Conservation (phyloP, 1,140 invertebrate genomes). For the Zaprionus inermis region DNA sequence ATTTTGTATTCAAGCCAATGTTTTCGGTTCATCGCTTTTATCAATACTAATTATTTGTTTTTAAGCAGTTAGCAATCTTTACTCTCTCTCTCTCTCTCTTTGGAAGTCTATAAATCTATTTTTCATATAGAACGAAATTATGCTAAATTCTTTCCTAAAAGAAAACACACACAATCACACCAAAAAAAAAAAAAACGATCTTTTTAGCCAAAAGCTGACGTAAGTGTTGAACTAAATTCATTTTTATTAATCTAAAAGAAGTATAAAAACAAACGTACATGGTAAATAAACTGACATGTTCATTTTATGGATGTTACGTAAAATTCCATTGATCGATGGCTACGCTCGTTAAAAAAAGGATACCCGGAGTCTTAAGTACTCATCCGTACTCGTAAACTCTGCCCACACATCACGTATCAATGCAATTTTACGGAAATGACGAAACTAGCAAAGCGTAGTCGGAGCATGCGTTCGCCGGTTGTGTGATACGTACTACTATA, state of each 20-base stretch:
- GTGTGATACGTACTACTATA: constrained; percentile 42
- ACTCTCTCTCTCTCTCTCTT: constrained; percentile 48
- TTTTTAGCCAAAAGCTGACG: constrained; percentile 67
- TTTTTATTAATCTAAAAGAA: constrained; percentile 68
- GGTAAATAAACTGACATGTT: constrained; percentile 46
- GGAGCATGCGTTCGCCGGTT: constrained; percentile 75
- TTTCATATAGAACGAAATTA: constrained; percentile 83
- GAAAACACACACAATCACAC: constrained; percentile 39
- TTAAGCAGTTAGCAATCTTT: constrained; percentile 67
- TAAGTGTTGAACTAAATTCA: constrained; percentile 82
- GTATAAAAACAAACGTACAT: constrained; percentile 39
- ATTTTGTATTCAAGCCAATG: constrained; percentile 20
- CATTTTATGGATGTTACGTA: constrained; percentile 62
- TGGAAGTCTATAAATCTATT: constrained; percentile 58
- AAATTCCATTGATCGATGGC: constrained; percentile 68
- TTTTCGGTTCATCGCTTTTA: constrained; percentile 65
- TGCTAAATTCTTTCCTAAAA: constrained; percentile 72
- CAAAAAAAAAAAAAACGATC: constrained; percentile 32
- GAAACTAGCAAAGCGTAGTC: constrained; percentile 68
- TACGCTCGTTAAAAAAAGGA: constrained; percentile 14
- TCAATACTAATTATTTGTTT: constrained; percentile 58
- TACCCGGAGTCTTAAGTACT: constrained; percentile 5
- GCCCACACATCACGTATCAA: constrained; percentile 43
- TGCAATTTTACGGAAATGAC: constrained; percentile 65
- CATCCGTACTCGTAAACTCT: not conserved